Conservation (phyloP, 2,888 invertebrate species). For the Ornithoptera alexandrae region DNA sequence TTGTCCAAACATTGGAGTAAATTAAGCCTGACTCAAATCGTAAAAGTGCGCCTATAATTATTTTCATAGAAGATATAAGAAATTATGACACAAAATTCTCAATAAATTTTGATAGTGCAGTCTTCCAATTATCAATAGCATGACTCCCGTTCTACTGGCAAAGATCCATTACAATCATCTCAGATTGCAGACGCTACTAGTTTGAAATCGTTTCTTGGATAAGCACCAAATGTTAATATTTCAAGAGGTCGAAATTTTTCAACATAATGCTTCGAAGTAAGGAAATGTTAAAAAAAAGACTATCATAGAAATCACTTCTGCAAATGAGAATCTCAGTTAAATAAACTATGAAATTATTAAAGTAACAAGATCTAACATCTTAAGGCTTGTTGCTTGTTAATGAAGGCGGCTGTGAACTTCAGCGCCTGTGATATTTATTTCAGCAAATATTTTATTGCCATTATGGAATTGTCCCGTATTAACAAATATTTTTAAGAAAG, state of each 20-base stretch:
- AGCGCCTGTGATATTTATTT: no score
- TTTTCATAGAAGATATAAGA: not conserved
- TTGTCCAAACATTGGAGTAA: no score
- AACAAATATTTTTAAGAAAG: no score
- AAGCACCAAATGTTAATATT: slow-evolving; percentile 21
- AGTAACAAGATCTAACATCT: not conserved
- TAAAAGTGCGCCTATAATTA: not conserved
- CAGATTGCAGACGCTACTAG: slow-evolving; percentile 21
- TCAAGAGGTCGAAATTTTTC: not conserved
- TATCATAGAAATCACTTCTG: not conserved
- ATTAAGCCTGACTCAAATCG: no score
- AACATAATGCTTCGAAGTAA: not conserved
- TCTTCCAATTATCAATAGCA: slow-evolving; percentile 11
- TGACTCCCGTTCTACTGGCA: slow-evolving; percentile 17
- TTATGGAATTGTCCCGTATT: no score
- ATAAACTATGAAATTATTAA: no score
- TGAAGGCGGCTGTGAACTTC: no score
- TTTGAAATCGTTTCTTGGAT: slow-evolving; percentile 26
- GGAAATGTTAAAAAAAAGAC: not conserved
- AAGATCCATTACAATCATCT: slow-evolving; percentile 27
- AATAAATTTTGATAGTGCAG: not conserved
- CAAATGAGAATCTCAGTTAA: not conserved
- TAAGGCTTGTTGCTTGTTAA: no score
- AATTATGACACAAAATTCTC: not conserved
- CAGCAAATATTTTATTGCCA: no score